phyloP scores from a whole-genome alignment of 1,140 invertebrate species.

The Drosophila sproati region DNA sequence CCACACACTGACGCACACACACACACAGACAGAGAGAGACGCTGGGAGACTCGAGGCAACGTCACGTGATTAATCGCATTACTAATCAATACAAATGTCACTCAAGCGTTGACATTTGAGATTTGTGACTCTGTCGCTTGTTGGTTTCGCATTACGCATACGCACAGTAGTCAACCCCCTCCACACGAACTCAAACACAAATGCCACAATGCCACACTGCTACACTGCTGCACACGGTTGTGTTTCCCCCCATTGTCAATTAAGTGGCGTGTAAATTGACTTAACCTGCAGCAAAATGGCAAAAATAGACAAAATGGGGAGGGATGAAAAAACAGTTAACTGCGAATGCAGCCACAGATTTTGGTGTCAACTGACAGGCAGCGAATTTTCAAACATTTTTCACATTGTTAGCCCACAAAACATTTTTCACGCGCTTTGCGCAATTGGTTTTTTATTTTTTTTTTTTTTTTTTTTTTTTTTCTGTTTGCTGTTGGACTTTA shows the following conservation, averaged over 20 bases:
- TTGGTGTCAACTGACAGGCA: not conserved
- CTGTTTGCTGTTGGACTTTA: slow-evolving; percentile 16
- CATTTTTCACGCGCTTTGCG: slow-evolving; percentile 11
- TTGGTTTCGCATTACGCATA: slow-evolving; percentile 67
- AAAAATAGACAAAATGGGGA: slow-evolving; percentile 19
- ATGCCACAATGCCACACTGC: slow-evolving; percentile 4
- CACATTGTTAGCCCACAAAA: slow-evolving; percentile 36
- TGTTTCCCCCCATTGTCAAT: slow-evolving; percentile 52
- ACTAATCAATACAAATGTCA: slow-evolving; percentile 82
- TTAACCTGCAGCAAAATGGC: slow-evolving; percentile 34
- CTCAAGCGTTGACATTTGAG: slow-evolving; percentile 75
- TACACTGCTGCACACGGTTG: not conserved
- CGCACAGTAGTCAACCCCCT: slow-evolving; percentile 65
- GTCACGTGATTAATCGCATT: slow-evolving; percentile 76
- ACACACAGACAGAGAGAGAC: slow-evolving; percentile 11
- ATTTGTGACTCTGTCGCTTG: slow-evolving; percentile 65
- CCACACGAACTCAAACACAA: slow-evolving; percentile 20
- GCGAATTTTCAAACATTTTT: slow-evolving; percentile 32
- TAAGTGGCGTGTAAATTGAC: slow-evolving; percentile 68
- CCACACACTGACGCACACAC: slow-evolving; percentile 21
- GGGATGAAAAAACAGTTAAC: slow-evolving; percentile 10
- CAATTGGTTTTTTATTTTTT: slow-evolving; percentile 21
- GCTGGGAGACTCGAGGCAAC: slow-evolving; percentile 1
- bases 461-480: not conserved
- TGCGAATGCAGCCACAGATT: slow-evolving; percentile 33